Base-by-base conservation (phyloP, 1,140 invertebrate species). In the Sesamia nonagrioides region DNA sequence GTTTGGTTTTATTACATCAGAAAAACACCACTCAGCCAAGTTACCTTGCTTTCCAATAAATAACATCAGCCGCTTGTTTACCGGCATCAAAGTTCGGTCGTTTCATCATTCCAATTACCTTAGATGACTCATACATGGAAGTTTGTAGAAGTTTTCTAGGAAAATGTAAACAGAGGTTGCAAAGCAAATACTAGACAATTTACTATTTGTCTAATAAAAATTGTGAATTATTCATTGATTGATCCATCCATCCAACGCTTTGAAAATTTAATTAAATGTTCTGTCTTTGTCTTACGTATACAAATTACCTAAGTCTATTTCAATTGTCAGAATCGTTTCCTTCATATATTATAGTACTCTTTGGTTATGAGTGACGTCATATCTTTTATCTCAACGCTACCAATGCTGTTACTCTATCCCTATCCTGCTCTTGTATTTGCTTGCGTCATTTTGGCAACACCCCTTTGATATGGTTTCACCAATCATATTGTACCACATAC, bases 401-500 rank as follows among this genome's bases (percentile, higher is more conserved):
- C 0, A 42, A 9, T 3, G 11, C 4, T 61, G 56, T 60, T 50
- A n/a, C 0, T n/a, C n/a, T 33, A 27, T 6, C 45, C 73, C 21
- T 81, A 42, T 79, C 75, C 79, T 72, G 82, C 82, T 80, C 74
- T 82, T 56, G 86, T 83, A 80, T 61, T 78, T 77, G 68, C 78
- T 83, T 77, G 80, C 82, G 77, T 33, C 27, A 79, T 73, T 82
- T 61, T 78, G 78, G 63, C 52, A 69, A 81, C 91, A 86, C 91
- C 91, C 73, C 77, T 80, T 78, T 61, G 68, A 81, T 69, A 74
- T 79, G 69, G 33, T 42, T 81, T 58, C 9, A 82, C 94, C 93
- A 95, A 95, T 94, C 78, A 79, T 35, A 84, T 76, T 75, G 40
- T 74, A 83, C 92, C 94, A 95, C 94, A 94, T 95, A 92, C 83